Evolutionary conservation across 2,888 invertebrate genomes (phyloP).

Genomic region (Frankliniella intonsa): DNA sequence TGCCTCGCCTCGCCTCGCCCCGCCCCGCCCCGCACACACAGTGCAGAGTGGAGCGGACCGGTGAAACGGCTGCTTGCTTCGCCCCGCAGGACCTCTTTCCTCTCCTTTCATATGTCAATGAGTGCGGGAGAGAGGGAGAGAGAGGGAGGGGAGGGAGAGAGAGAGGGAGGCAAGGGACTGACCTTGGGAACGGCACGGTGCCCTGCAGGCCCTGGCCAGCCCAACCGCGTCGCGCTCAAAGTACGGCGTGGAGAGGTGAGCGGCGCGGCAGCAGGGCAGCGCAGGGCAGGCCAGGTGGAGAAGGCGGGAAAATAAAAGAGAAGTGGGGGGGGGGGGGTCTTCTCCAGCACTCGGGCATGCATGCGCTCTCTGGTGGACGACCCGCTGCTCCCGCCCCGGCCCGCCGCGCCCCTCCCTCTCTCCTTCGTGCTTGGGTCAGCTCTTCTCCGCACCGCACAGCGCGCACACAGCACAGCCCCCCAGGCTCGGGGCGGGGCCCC

Average conservation of each 20-base stretch:
- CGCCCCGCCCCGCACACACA: no score
- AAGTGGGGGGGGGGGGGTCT: not conserved
- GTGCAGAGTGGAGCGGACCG: not conserved
- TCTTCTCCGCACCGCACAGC: not conserved
- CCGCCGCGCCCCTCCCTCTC: not conserved
- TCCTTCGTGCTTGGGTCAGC: not conserved
- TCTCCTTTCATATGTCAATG: conserved; percentile 14
- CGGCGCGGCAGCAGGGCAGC: not conserved
- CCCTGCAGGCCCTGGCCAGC: no score
- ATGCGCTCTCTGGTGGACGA: not conserved
- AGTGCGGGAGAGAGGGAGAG: not conserved
- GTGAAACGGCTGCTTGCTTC: not conserved
- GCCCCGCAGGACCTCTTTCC: not conserved
- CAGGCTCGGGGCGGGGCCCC: no score
- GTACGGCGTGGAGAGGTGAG: not conserved
- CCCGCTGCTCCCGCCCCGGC: not conserved
- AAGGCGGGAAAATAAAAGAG: not conserved
- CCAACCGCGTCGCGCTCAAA: no score
- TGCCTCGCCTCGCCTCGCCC: no score
- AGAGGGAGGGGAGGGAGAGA: not conserved
- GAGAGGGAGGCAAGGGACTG: not conserved
- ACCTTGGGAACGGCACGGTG: conserved; percentile 7
- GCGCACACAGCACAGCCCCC: not conserved
- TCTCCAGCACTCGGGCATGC: not conserved
- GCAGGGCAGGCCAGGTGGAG: not conserved